These are phyloP conservation scores for Sphaerophoria rueppellii DNA, from an alignment of 2,888 invertebrate species.

Conservation along the genomic window DNA sequence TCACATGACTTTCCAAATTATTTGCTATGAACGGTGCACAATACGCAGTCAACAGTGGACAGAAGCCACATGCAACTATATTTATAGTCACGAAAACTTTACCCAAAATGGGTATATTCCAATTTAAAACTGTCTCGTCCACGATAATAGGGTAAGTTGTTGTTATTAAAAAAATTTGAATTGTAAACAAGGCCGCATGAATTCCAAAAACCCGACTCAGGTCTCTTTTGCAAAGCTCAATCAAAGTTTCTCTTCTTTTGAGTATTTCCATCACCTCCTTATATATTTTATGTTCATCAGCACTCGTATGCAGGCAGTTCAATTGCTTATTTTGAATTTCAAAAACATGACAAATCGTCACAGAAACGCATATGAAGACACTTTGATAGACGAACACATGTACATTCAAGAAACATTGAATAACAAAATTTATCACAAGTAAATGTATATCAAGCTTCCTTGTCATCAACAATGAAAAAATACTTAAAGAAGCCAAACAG, in stretches of 20 bases:
- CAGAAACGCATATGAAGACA: not conserved
- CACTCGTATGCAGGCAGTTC: not conserved
- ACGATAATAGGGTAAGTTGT: not conserved
- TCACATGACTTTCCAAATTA: not conserved
- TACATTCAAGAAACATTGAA: not conserved
- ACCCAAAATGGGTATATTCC: not conserved
- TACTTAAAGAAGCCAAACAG: not conserved
- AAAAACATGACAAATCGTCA: not conserved
- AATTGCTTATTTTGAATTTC: not conserved
- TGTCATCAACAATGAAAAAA: not conserved
- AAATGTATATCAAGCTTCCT: not conserved
- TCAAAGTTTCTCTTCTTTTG: not conserved
- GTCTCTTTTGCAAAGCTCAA: not conserved
- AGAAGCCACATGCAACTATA: not conserved
- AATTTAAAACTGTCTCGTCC: not conserved
- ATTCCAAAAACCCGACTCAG: not conserved
- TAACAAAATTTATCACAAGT: not conserved
- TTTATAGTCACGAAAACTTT: not conserved
- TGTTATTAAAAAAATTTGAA: not conserved
- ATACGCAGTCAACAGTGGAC: not conserved
- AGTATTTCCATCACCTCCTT: not conserved
- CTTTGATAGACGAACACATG: not conserved
- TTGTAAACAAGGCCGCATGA: not conserved
- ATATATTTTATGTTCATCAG: not conserved
- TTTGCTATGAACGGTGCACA: slow-evolving; percentile 3